A percentile compares a stretch with the other conserved stretches of the same genome.
Conservation (phyloP, 2,113 vertebrate genomes). For the Anthoscopus minutus region DNA sequence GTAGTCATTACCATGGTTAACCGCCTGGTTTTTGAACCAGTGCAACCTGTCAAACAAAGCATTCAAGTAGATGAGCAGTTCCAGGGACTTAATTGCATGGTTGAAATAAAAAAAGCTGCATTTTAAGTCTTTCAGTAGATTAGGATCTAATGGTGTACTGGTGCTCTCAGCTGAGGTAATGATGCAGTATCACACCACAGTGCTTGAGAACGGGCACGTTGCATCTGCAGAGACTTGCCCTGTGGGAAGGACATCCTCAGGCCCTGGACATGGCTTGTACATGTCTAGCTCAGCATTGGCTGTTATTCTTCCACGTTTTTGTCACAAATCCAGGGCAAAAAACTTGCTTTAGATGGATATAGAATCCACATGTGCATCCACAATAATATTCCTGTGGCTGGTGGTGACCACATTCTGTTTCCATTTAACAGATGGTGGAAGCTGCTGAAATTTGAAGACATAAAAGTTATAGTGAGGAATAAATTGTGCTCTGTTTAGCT, state of each 20-base stretch:
- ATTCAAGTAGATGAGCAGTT: background rate
- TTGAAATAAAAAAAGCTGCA: background rate
- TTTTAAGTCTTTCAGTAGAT: background rate
- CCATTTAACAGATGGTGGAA: background rate
- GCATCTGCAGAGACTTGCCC: background rate
- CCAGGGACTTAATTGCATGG: background rate
- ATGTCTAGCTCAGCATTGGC: background rate
- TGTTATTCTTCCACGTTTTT: background rate
- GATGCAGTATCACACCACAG: background rate
- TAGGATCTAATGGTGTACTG: background rate
- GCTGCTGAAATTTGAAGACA: background rate
- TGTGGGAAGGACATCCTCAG: background rate
- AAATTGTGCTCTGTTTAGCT: background rate
- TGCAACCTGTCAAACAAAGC: background rate
- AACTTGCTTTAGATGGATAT: background rate
- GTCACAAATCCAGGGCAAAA: background rate
- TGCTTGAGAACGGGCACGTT: rapidly evolving
- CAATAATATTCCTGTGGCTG: background rate
- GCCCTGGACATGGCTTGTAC: background rate
- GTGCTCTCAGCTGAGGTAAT: background rate
- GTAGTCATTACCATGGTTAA: background rate
- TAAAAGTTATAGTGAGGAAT: background rate
- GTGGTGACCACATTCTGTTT: background rate
- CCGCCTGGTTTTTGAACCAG: background rate
- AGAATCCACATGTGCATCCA: background rate